A percentile compares a stretch with the other conserved stretches of the same genome.
Evolutionary conservation across 2,797 vertebrate species (phyloP).

Genomic region (Eulemur albifrons): DNA sequence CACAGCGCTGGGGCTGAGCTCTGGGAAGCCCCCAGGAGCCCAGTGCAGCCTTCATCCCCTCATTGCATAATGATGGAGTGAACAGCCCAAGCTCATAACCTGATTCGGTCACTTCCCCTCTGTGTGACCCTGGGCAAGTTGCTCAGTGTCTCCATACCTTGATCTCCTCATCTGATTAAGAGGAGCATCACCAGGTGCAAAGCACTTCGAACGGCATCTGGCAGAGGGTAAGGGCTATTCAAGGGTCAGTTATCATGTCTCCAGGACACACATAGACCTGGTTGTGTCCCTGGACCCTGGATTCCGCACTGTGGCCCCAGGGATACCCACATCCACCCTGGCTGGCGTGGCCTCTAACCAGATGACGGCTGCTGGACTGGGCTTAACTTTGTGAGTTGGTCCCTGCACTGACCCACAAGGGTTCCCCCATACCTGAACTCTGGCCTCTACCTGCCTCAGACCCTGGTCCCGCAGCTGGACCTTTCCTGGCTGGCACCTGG

Average conservation of each 20-base stretch:
- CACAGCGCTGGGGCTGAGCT: background rate
- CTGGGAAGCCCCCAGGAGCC: background rate
- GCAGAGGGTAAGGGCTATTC: background rate
- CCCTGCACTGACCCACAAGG: background rate
- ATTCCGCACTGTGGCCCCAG: background rate
- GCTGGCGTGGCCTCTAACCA: background rate
- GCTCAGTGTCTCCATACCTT: background rate
- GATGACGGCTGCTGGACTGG: background rate
- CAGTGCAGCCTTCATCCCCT: rapidly evolving
- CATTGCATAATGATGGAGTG: background rate
- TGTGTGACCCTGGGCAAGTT: background rate
- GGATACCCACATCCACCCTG: background rate
- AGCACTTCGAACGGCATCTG: background rate
- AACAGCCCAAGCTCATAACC: background rate
- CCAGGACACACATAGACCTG: background rate
- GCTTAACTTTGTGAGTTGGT: background rate
- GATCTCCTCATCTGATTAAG: background rate
- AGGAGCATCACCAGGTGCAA: background rate
- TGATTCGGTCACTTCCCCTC: background rate
- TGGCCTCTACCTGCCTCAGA: background rate
- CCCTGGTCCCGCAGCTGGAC: background rate
- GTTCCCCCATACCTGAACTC: background rate
- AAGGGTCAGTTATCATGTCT: background rate
- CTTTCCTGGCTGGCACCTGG: background rate
- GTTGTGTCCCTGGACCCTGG: background rate